Evolutionary conservation across 2,113 vertebrate genomes (phyloP), one percentile per base, ranked within the genome.

Genomic region (Colistium nudipinnis): DNA sequence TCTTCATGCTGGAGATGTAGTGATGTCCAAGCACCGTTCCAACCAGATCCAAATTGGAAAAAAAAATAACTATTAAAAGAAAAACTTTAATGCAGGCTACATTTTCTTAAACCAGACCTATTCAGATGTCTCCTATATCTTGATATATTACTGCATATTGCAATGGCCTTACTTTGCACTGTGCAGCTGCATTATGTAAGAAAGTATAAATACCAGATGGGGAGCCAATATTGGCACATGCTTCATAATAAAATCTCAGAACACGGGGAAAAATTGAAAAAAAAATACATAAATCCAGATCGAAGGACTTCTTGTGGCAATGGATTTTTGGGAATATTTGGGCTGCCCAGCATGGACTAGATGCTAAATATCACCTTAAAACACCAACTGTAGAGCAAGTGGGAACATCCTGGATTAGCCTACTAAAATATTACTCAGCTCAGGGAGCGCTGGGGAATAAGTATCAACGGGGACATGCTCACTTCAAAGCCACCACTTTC

Each of bases 401-500:
- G 74, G 54, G 82, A 85, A 83, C 81, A 85, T 90, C 86, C 87
- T 82, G 49, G 73, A 80, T 68, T 24, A 83, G 79, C 70, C 70
- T 61, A 54, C 70, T 87, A 56, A 85, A 80, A 75, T 82, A 88
- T 87, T 84, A 80, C 48, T 78, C 70, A 43, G 70, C 80, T 76
- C 63, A 25, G 64, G 36, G 43, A 80, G 63, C 54, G 54, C 63
- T 39, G 63, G 60, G 63, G 78, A 54, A 54, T 66, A 87, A 76
- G 72, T 78, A 81, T 79, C 79, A 81, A 74, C 68, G 84, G 80
- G 80, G 81, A 90, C 80, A 81, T 28, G 71, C 56, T 68, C 73
- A 87, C 87, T 90, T 91, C 89, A 91, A 89, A 91, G 85, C 60
- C 8, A 39, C 47, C 67, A 86, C 86, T 83, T 84, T 84, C 78